Evolutionary conservation across 1,140 invertebrate genomes (phyloP).

Genomic region (Grapholita molesta): DNA sequence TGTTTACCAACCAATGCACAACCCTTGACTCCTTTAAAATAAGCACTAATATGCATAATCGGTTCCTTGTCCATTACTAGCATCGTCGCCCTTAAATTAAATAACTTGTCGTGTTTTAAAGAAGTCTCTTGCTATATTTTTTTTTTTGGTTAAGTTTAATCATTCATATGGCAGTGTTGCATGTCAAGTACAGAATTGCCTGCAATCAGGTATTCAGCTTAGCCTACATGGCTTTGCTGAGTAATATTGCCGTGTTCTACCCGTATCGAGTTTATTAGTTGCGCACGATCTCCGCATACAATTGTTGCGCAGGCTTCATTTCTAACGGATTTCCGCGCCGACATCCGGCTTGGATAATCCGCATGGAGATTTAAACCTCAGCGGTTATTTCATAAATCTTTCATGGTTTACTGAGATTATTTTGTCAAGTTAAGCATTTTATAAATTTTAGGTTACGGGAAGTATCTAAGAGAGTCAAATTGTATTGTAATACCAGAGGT

Average conservation of each 20-base stretch:
- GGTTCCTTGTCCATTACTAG: too few species aligned
- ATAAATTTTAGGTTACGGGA: too few species aligned
- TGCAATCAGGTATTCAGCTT: neutral
- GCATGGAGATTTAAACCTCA: neutral
- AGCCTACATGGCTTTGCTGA: neutral
- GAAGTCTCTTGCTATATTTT: too few species aligned
- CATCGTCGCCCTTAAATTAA: too few species aligned
- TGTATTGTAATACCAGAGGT: too few species aligned
- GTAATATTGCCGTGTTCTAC: neutral
- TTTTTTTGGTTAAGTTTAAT: too few species aligned
- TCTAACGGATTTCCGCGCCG: conserved; percentile 9
- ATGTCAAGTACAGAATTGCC: neutral
- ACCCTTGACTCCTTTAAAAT: too few species aligned
- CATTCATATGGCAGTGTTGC: too few species aligned
- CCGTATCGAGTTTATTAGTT: neutral
- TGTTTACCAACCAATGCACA: too few species aligned
- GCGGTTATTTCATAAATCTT: neutral
- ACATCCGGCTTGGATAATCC: conserved; percentile 12
- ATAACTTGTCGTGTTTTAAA: too few species aligned
- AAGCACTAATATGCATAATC: too few species aligned
- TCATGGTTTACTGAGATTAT: neutral
- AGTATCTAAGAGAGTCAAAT: too few species aligned
- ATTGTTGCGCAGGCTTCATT: neutral
- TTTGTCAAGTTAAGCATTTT: neutral
- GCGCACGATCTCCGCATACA: neutral